phyloP scores from a whole-genome alignment of 92 coral and sea anemone genomes.

The Meandrina meandrites region DNA sequence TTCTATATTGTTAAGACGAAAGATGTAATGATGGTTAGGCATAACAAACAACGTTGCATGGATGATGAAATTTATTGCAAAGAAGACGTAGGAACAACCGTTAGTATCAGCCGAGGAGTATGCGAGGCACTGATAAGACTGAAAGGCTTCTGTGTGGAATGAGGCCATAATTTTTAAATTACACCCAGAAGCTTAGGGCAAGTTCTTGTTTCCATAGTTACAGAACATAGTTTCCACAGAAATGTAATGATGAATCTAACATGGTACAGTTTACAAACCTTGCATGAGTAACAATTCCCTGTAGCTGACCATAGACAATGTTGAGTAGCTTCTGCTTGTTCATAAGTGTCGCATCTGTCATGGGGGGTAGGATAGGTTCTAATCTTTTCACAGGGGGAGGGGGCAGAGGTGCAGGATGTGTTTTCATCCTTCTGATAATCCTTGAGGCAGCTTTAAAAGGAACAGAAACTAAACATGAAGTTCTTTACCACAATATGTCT shows the following conservation, averaged over 20 bases:
- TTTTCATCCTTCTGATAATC: constrained; percentile 76
- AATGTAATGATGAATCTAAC: background rate
- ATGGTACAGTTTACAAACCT: constrained; percentile 58
- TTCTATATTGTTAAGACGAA: background rate
- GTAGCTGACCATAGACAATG: constrained; percentile 73
- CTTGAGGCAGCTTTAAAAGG: constrained; percentile 66
- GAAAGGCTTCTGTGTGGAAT: background rate
- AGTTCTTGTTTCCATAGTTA: too few relatives aligned
- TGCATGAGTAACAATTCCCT: constrained; percentile 77
- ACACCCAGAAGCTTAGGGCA: background rate
- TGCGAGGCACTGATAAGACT: background rate
- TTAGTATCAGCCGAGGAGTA: background rate
- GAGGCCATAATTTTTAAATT: background rate
- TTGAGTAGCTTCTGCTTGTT: constrained; percentile 85
- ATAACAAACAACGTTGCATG: background rate
- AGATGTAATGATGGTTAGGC: too few relatives aligned
- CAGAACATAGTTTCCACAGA: background rate
- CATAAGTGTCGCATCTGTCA: constrained; percentile 70
- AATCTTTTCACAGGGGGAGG: constrained; percentile 85
- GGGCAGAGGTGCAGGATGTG: constrained; percentile 68
- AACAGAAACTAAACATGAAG: background rate
- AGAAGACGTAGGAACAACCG: too few relatives aligned
- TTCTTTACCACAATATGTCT: background rate
- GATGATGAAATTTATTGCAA: too few relatives aligned
- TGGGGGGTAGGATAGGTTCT: constrained; percentile 81